Conservation (phyloP, 2,888 invertebrate species). For the Conistra vaccinii region DNA sequence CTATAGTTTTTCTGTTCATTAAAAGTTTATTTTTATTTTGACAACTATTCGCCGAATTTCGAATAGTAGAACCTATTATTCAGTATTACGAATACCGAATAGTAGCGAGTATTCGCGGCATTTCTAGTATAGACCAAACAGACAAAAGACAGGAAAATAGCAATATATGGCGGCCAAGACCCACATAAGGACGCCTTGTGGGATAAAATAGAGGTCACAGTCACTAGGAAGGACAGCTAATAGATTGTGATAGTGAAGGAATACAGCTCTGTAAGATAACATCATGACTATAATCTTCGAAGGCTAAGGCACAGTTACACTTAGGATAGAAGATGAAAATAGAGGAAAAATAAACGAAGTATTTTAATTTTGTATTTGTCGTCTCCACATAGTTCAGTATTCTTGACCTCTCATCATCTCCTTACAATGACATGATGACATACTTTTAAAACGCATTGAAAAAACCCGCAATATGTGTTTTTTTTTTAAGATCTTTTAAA, state of each 20-base stretch:
- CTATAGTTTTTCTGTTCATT: too few species aligned
- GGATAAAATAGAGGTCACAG: slow-evolving; percentile 14
- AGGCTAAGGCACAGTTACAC: background rate
- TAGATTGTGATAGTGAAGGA: background rate
- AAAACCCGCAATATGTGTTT: background rate
- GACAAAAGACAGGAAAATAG: slow-evolving; percentile 10
- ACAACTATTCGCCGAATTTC: too few species aligned
- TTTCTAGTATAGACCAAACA: background rate
- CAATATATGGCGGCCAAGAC: background rate
- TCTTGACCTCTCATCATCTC: background rate
- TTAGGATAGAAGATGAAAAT: too few species aligned
- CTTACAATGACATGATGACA: slow-evolving; percentile 2
- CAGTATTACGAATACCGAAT: too few species aligned
- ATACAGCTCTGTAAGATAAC: background rate
- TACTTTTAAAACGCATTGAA: background rate
- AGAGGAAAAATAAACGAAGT: too few species aligned
- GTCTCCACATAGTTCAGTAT: background rate
- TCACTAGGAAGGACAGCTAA: slow-evolving; percentile 9
- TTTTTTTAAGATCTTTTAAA: background rate
- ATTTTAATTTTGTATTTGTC: too few species aligned
- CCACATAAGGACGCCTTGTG: background rate
- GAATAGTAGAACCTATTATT: too few species aligned
- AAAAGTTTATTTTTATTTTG: too few species aligned
- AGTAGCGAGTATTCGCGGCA: too few species aligned
- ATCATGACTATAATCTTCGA: too few species aligned